A percentile compares a stretch with the other conserved stretches of the same genome.
These are phyloP conservation scores for Agrypnus murinus DNA, from an alignment of 2,888 invertebrate genomes.

Conservation along the genomic window DNA sequence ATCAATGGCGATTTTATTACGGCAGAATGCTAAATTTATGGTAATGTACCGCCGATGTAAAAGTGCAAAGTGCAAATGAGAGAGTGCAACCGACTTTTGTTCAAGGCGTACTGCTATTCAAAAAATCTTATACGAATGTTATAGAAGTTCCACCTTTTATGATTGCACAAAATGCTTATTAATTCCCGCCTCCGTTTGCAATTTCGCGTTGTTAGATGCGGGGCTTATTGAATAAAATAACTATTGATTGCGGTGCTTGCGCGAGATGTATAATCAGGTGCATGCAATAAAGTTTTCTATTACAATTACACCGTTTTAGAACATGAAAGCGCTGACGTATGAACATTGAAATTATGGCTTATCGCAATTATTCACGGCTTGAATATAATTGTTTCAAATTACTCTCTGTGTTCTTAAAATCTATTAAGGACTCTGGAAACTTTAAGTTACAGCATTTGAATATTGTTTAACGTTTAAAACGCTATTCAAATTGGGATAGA, in stretches of 20 bases:
- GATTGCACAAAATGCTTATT: constrained; percentile 32
- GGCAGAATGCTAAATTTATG: constrained; percentile 49
- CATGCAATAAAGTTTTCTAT: constrained; percentile 41
- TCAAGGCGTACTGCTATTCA: constrained; percentile 21
- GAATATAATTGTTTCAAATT: constrained; percentile 27
- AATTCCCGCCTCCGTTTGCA: constrained; percentile 32
- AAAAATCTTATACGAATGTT: constrained; percentile 25
- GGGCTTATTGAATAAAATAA: constrained; percentile 40
- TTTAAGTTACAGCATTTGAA: no score
- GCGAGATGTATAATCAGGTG: constrained; percentile 37
- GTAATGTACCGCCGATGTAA: constrained; percentile 34
- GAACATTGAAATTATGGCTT: constrained; percentile 33
- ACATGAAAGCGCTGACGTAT: constrained; percentile 42
- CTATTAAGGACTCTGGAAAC: no score
- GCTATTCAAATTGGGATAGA: no score
- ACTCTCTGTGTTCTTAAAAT: not conserved
- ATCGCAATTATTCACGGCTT: constrained; percentile 33
- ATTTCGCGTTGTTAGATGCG: constrained; percentile 23
- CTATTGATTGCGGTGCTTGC: constrained; percentile 40
- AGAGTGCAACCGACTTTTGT: constrained; percentile 34
- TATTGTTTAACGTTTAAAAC: no score
- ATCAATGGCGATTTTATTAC: constrained; percentile 50
- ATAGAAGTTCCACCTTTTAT: constrained; percentile 21
- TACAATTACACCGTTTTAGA: constrained; percentile 24
- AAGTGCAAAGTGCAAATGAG: constrained; percentile 36